phyloP scores from a whole-genome alignment of 2,797 vertebrate species.

The Tarsius wallacei region DNA sequence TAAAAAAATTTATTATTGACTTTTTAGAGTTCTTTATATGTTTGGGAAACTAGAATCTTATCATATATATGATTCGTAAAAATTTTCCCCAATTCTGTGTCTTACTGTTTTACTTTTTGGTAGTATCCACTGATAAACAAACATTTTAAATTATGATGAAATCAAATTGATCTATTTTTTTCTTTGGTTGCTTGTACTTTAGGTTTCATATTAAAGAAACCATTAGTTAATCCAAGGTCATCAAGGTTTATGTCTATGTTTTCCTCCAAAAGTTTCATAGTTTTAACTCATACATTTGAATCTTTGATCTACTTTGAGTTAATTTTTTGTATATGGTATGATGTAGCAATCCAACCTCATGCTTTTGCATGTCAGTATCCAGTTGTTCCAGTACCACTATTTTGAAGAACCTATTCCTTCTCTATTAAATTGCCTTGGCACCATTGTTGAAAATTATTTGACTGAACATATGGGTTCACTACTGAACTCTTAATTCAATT shows the following conservation, averaged over 20 bases:
- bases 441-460: background rate
- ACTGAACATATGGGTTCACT: background rate
- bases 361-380: background rate
- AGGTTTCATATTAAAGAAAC: constrained; percentile 35
- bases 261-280: background rate
- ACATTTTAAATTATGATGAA: background rate
- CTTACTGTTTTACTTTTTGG: background rate
- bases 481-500: background rate
- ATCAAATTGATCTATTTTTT: background rate
- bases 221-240: background rate
- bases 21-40: constrained; percentile 32
- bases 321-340: background rate
- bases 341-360: background rate
- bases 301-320: background rate
- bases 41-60: background rate
- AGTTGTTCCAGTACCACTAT: background rate
- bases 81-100: background rate
- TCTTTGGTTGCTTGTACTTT: background rate
- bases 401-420: constrained; percentile 20
- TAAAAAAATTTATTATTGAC: background rate
- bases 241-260: background rate
- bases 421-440: background rate
- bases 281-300: constrained; percentile 10
- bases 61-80: background rate
- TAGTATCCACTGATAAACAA: background rate